phyloP scores from a whole-genome alignment of 1,140 invertebrate genomes.

The Microplitis demolitor region DNA sequence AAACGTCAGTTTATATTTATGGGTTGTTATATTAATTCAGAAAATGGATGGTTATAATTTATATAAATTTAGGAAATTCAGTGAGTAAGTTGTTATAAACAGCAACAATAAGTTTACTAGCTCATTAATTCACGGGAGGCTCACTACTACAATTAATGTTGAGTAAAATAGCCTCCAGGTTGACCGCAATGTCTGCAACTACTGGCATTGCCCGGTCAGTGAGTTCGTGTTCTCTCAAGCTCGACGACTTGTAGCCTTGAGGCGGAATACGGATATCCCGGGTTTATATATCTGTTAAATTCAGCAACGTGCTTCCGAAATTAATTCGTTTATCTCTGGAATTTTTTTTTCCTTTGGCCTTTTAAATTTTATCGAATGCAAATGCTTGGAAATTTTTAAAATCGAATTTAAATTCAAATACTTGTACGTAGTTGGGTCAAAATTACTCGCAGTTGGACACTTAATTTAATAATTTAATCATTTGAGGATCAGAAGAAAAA shows the following conservation, averaged over 20 bases:
- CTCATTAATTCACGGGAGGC: conserved; percentile 21
- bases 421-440: too few species aligned
- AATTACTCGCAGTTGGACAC: too few species aligned
- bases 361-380: neutral
- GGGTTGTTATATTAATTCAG: too few species aligned
- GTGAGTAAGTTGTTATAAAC: conserved; percentile 3
- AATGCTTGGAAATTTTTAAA: too few species aligned
- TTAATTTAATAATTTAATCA: too few species aligned
- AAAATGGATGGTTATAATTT: neutral
- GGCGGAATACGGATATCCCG: neutral
- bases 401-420: too few species aligned
- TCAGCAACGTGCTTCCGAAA: neutral
- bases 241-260: neutral
- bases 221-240: neutral
- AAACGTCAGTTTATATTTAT: too few species aligned
- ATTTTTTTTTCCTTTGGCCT: neutral
- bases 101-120: conserved; percentile 23
- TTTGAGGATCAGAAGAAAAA: too few species aligned
- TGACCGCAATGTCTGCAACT: conserved; percentile 25
- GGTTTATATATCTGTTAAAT: neutral
- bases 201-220: neutral
- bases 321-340: neutral
- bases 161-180: neutral
- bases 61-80: neutral
- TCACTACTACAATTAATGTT: conserved; percentile 14